Percentiles rank a stretch among this genome's conserved stretches.
phyloP scores from a whole-genome alignment of 1,140 invertebrate genomes.

The Plodia interpunctella region DNA sequence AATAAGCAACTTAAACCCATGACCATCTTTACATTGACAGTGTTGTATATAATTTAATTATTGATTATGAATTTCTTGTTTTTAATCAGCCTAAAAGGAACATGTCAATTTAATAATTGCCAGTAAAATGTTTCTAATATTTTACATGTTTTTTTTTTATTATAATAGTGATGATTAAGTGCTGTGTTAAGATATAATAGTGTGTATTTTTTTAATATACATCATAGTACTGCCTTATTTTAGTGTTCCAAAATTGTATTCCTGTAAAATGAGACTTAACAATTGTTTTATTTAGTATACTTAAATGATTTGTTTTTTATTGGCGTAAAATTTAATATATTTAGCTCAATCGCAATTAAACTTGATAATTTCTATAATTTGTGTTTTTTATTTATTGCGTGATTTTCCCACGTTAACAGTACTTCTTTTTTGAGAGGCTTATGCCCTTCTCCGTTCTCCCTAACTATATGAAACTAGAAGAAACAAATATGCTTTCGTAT shows the following conservation, averaged over 20 bases:
- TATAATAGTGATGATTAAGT: conserved; percentile 39
- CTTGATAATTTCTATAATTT: conserved; percentile 9
- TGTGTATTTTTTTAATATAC: conserved; percentile 18
- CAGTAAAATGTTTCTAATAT: conserved; percentile 25
- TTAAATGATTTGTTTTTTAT: conserved; percentile 9
- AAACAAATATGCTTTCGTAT: too few species aligned
- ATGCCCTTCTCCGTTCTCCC: too few species aligned
- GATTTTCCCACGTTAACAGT: too few species aligned
- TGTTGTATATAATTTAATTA: neutral
- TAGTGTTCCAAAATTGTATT: conserved; percentile 7
- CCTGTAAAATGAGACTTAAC: conserved; percentile 4
- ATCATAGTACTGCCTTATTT: conserved; percentile 8
- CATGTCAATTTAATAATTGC: conserved; percentile 16
- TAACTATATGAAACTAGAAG: too few species aligned
- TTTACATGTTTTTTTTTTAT: conserved; percentile 19
- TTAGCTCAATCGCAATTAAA: conserved; percentile 18
- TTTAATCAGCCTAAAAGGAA: neutral
- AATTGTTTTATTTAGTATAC: conserved; percentile 12
- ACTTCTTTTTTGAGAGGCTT: too few species aligned
- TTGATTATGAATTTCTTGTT: neutral
- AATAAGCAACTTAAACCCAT: too few species aligned
- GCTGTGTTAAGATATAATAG: conserved; percentile 34
- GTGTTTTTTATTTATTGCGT: too few species aligned
- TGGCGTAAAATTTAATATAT: conserved; percentile 16
- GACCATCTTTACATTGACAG: too few species aligned